Evolutionary conservation across 2,888 invertebrate species (phyloP).

Genomic region (Microctonus hyperodae): DNA sequence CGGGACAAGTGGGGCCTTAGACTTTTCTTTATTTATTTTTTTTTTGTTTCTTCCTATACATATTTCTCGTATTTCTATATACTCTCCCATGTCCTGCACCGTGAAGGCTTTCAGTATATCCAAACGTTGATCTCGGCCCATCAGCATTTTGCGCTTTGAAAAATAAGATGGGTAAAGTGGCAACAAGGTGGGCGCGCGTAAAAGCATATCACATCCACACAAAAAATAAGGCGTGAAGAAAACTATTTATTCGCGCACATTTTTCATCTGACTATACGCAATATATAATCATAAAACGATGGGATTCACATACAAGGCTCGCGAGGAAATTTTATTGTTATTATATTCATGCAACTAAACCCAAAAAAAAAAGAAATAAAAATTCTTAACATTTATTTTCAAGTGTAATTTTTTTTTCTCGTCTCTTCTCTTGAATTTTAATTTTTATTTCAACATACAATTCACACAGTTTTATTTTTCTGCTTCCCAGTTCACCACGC

Average conservation of each 20-base stretch:
- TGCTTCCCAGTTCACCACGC: neutral
- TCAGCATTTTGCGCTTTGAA: neutral
- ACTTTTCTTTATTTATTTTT: neutral
- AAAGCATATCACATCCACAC: neutral
- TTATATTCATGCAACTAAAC: slow-evolving; percentile 34
- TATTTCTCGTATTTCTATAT: too few species aligned
- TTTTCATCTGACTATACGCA: slow-evolving; percentile 44
- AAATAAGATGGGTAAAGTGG: slow-evolving; percentile 30
- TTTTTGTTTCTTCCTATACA: neutral
- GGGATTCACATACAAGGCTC: slow-evolving; percentile 53
- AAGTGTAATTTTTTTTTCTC: neutral
- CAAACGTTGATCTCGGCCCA: slow-evolving; percentile 37
- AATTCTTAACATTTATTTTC: neutral
- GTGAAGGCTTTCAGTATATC: slow-evolving; percentile 17
- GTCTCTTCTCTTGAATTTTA: neutral
- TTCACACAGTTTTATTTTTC: neutral
- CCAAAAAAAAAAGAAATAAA: slow-evolving; percentile 19
- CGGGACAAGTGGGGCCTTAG: slow-evolving; percentile 4
- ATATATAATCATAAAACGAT: slow-evolving; percentile 55
- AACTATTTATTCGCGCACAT: slow-evolving; percentile 54
- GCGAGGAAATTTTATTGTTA: slow-evolving; percentile 53
- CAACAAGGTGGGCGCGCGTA: neutral
- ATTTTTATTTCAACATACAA: neutral
- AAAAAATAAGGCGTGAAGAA: slow-evolving; percentile 52
- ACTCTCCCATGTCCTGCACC: too few species aligned